Evolutionary conservation across 2,113 vertebrate species (phyloP).

Genomic region (Chinchilla lanigera): DNA sequence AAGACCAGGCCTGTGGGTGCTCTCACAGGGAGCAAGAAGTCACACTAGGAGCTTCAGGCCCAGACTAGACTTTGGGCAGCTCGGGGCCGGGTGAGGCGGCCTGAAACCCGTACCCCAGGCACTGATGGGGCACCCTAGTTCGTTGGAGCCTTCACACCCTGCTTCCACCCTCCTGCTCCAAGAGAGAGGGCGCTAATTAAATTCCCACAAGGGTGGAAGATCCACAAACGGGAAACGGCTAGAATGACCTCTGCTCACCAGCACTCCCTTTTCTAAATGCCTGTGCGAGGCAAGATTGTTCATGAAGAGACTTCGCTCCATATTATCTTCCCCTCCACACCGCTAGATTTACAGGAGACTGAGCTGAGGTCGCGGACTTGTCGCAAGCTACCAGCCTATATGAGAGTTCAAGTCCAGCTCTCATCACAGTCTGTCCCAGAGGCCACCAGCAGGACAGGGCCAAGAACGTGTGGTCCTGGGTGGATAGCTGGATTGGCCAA

Average conservation of each 20-base stretch:
- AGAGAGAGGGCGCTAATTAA: background rate
- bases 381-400: background rate
- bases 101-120: background rate
- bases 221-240: background rate
- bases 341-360: background rate
- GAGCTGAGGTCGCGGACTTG: background rate
- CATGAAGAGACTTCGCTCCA: rapidly evolving
- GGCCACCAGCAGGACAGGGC: background rate
- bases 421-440: background rate
- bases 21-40: background rate
- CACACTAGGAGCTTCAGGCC: background rate
- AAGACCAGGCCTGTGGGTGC: background rate
- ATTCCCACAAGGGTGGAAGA: background rate
- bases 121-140: background rate
- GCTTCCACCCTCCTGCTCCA: background rate
- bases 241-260: background rate
- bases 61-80: background rate
- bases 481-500: background rate
- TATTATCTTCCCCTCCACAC: background rate
- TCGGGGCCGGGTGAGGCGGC: background rate
- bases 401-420: background rate
- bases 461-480: rapidly evolving
- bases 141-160: background rate
- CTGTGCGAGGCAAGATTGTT: background rate
- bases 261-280: background rate